phyloP scores from a whole-genome alignment of 2,797 vertebrate species.

The Rhabdophis nuchalis region DNA sequence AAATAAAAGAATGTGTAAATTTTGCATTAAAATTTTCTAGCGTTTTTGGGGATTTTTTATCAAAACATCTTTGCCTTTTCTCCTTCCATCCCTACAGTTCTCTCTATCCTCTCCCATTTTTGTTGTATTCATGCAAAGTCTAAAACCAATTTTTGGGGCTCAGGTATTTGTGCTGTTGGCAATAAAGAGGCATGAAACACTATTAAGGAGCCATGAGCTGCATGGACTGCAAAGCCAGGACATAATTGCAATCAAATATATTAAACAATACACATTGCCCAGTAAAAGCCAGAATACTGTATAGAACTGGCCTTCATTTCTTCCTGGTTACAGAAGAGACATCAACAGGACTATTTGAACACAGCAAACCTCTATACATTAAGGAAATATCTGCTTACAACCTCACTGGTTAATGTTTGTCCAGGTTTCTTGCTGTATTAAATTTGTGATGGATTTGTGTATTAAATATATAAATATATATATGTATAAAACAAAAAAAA shows the following conservation, averaged over 20 bases:
- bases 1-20: background rate
- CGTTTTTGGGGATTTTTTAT: fast-evolving
- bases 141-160: background rate
- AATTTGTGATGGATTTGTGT: constrained; percentile 73
- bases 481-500: constrained; percentile 55
- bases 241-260: background rate
- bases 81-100: background rate
- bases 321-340: background rate
- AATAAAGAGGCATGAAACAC: background rate
- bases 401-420: constrained; percentile 62
- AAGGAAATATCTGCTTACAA: constrained; percentile 56
- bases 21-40: background rate
- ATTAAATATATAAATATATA: constrained; percentile 71
- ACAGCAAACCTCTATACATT: constrained; percentile 25
- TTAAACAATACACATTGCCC: fast-evolving
- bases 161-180: background rate
- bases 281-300: background rate
- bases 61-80: background rate
- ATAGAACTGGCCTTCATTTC: fast-evolving
- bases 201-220: background rate
- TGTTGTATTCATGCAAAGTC: background rate
- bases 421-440: constrained; percentile 66
- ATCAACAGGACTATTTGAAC: background rate
- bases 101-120: background rate
- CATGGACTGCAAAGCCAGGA: background rate